Base-by-base conservation (phyloP, 2,797 vertebrate species). In the Spinibarbus caldwelli region DNA sequence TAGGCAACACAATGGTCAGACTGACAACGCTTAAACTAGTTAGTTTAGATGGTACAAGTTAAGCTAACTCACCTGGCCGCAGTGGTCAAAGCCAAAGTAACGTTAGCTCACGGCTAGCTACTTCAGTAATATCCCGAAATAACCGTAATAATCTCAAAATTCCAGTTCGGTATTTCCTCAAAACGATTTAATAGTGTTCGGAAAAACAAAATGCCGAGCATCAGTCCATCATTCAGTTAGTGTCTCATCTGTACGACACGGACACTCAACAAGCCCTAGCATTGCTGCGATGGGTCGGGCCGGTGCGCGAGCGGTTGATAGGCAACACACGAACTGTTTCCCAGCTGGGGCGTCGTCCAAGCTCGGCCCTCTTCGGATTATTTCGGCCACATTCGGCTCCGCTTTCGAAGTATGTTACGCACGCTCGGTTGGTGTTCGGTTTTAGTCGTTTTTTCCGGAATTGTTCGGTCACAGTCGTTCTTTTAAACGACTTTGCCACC, bases 31-130 rank as follows among this genome's bases (percentile, higher is more conserved):
- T 45, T 17, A 70, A 14, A 73, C 38, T 64, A 62, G 52, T 47
- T 85, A 6, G 15, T 72, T 71, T n/a, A 47, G 15, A 7, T 21
- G 36, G 31, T 34, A 59, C 21, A 21, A 36, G 66, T 26, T 59
- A 52, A 71, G 26, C 34, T 78, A 79, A 78, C 80, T 88, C 66
- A 88, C 84, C 87, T 86, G 76, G 26, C 76, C 57, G 68, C 36
- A 82, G 45, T 76, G 76, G 78, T 85, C 36, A 83, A 66, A 26
- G 31, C 43, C 64, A 23, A 71, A 72, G 38, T 85, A n/a, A n/a
- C n/a, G n/a, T n/a, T n/a, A 87, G 68, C 84, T 82, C 47, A 47
- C 76, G 36, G 87, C 80, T 86, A 85, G 80, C 31, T 54, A 45
- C 68, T 26, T 59, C 81, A n/a, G 68, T 23, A 67, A 49, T 49